Evolutionary conservation across 1,140 invertebrate species (phyloP).

Genomic region (Pogonomyrmex californicus): DNA sequence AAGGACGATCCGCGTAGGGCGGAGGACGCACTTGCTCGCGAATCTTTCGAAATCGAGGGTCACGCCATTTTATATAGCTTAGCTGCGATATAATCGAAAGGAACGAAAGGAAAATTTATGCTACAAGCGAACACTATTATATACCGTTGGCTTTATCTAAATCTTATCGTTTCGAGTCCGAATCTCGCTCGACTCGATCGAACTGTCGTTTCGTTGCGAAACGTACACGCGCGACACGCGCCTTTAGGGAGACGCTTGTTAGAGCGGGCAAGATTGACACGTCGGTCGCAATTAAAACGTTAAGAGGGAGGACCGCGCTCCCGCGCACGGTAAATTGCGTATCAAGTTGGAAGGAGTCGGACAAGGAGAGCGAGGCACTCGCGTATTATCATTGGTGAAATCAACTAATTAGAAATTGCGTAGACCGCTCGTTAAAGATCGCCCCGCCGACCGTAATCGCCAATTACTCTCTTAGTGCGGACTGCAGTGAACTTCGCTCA

Average conservation of each 20-base stretch:
- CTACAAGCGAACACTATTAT: too few relatives aligned
- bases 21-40: slow-evolving; percentile 49
- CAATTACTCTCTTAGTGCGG: slow-evolving; percentile 76
- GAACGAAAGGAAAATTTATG: neutral
- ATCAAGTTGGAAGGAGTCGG: slow-evolving; percentile 39
- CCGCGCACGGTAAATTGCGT: slow-evolving; percentile 43
- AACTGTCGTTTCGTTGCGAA: slow-evolving; percentile 35
- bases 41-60: slow-evolving; percentile 41
- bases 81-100: neutral
- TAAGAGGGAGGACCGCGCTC: neutral
- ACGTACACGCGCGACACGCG: slow-evolving; percentile 60
- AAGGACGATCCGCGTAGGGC: slow-evolving; percentile 29
- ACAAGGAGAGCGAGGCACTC: slow-evolving; percentile 32
- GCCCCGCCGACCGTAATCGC: slow-evolving; percentile 72
- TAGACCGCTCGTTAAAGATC: slow-evolving; percentile 76
- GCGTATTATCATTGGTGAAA: slow-evolving; percentile 73
- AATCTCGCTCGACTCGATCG: neutral
- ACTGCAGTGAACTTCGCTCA: slow-evolving; percentile 75
- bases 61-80: neutral
- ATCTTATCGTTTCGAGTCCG: neutral
- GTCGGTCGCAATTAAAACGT: slow-evolving; percentile 71
- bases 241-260: slow-evolving; percentile 52
- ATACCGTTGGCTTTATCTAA: neutral
- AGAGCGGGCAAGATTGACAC: slow-evolving; percentile 71
- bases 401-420: slow-evolving; percentile 77